Conservation (phyloP, 2,797 vertebrate species). For the Dallia pectoralis region DNA sequence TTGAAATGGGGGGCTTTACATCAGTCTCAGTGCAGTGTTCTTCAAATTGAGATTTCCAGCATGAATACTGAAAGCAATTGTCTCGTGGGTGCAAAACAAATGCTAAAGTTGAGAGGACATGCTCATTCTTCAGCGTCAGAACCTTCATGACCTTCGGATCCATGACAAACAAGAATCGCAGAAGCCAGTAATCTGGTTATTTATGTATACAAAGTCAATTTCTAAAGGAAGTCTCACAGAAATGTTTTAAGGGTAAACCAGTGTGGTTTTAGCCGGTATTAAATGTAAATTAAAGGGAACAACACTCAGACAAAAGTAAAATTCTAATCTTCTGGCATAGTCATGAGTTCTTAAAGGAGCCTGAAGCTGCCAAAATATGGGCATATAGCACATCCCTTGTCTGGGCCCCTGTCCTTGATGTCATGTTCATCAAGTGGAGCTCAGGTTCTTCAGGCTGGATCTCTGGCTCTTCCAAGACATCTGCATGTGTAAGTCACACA, state of each 20-base stretch:
- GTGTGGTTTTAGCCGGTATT: neutral
- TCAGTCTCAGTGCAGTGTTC: neutral
- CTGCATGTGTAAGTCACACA: constrained; percentile 8
- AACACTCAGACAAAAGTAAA: neutral
- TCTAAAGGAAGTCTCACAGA: neutral
- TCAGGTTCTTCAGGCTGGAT: neutral
- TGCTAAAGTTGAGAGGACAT: too few relatives aligned
- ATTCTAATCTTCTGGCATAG: too few relatives aligned
- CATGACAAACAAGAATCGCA: too few relatives aligned
- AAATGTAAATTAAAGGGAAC: neutral
- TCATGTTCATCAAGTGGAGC: neutral
- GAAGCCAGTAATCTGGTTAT: too few relatives aligned
- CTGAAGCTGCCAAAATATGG: constrained; percentile 1
- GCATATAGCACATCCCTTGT: constrained; percentile 3
- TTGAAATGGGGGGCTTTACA: constrained; percentile 3
- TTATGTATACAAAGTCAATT: neutral
- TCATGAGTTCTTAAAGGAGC: neutral
- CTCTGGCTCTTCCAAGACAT: constrained; percentile 10
- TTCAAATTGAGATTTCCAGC: neutral
- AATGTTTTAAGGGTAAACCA: constrained; percentile 2
- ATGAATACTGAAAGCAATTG: too few relatives aligned
- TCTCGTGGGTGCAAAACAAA: too few relatives aligned
- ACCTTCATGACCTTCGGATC: too few relatives aligned
- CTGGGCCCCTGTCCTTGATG: constrained; percentile 2
- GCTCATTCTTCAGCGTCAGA: too few relatives aligned